phyloP scores from a whole-genome alignment of 1,140 invertebrate genomes.

The Monomorium pharaonis region DNA sequence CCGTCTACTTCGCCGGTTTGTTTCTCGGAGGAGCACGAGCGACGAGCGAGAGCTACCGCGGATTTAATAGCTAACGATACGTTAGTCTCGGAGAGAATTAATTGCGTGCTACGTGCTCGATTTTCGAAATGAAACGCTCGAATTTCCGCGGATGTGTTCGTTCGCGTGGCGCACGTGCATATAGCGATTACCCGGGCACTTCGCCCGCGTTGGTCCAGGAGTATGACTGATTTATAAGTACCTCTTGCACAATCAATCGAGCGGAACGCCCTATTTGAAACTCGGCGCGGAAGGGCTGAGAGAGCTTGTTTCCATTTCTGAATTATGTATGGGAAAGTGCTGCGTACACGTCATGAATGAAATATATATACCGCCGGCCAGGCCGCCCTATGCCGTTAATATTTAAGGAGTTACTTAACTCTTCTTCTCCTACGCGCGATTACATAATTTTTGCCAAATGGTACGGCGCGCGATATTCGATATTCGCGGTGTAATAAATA shows the following conservation, averaged over 20 bases:
- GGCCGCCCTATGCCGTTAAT: slow-evolving; percentile 27
- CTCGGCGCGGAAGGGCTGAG: background rate
- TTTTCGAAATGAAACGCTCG: background rate
- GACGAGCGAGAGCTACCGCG: background rate
- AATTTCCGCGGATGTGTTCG: background rate
- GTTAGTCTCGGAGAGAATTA: background rate
- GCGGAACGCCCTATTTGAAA: slow-evolving; percentile 23
- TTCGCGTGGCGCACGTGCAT: too few relatives aligned
- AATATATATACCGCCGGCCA: slow-evolving; percentile 19
- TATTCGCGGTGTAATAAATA: background rate
- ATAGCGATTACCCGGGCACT: background rate
- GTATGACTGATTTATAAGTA: slow-evolving; percentile 42
- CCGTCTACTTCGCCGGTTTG: too few relatives aligned
- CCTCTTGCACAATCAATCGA: slow-evolving; percentile 48
- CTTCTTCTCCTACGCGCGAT: background rate
- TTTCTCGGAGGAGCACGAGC: background rate
- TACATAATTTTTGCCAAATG: slow-evolving; percentile 18
- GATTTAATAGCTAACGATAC: background rate
- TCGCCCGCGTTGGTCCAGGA: slow-evolving; percentile 3
- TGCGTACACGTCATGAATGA: slow-evolving; percentile 44
- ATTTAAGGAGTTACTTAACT: slow-evolving; percentile 21
- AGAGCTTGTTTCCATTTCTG: slow-evolving; percentile 46
- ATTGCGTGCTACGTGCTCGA: background rate
- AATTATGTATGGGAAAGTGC: slow-evolving; percentile 47
- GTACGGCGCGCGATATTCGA: background rate